Evolutionary conservation across 2,797 vertebrate genomes (phyloP), one percentile per base, ranked within the genome.

Genomic region (Gallinago nigripennis): DNA sequence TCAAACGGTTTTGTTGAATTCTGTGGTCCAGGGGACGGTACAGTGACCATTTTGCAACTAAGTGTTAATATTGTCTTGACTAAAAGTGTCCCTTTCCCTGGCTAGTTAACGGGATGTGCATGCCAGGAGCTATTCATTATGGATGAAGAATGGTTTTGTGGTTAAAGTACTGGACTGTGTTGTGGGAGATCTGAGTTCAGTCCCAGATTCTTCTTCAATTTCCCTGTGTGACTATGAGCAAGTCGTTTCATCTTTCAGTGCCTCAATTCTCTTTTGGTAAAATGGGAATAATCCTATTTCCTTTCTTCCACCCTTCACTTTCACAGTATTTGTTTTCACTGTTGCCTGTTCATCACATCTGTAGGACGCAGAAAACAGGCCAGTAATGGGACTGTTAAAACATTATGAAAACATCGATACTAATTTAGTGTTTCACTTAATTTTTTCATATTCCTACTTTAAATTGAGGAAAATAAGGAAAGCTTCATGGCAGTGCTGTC

Each of bases 151-250:
- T 94, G 88, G 91, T 7, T 86, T 92, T 96, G 93, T 95, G 96
- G 90, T 94, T 94, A 61, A 90, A 91, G 81, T 72, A 33, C 83
- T 95, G 96, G 92, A 33, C 92, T 86, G 88, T 94, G 83, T 50
- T 92, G 94, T 95, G 94, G 96, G 96, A 96, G 94, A 92, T 94
- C 90, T 96, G 94, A 95, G 94, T 68, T 92, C 91, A 94, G 12
- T 64, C 95, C 90, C 95, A 94, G 88, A 95, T 97, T 95, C 96
- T 93, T 95, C 95, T 96, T 86, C 94, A 58, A 27, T 96, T 92
- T 95, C 94, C 92, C 95, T 57, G 10, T 93, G 92, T 86, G 96
- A 88, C 90, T 95, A 12, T 84, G 94, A 94, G 94, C 28, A 25
- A 96, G 63, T 68, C 43, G 11, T 93, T 92, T 92, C 57, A 94